Percentiles rank a stretch among this genome's conserved stretches.
Conservation (phyloP, 2,797 vertebrate genomes). For the Rhabdomys pumilio region DNA sequence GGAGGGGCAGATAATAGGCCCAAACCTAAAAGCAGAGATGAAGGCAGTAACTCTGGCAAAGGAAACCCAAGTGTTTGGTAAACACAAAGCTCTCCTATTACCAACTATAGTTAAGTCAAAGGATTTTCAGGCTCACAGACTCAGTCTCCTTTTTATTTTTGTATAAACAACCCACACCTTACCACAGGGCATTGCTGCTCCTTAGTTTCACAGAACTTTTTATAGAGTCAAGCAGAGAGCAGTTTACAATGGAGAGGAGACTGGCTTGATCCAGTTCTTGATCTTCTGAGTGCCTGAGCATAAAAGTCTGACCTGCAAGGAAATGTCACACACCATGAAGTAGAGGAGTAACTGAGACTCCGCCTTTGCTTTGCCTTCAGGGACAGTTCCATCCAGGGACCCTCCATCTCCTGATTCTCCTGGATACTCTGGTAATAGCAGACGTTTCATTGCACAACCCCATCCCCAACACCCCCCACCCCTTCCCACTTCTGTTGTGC, state of each 20-base stretch:
- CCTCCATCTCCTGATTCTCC: background rate
- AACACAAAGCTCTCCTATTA: constrained; percentile 39
- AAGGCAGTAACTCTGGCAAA: background rate
- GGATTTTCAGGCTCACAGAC: constrained; percentile 17
- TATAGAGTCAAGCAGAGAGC: background rate
- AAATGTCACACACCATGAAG: background rate
- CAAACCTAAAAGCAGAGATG: background rate
- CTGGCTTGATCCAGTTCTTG: background rate
- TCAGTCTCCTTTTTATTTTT: constrained; percentile 37
- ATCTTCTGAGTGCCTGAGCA: background rate
- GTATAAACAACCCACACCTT: constrained; percentile 48
- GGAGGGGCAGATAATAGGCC: background rate
- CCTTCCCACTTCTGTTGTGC: background rate
- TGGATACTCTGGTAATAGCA: background rate
- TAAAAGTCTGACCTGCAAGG: background rate
- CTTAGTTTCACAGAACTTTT: constrained; percentile 31
- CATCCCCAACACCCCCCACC: background rate
- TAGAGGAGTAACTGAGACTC: background rate
- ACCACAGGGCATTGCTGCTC: background rate
- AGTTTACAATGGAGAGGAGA: background rate
- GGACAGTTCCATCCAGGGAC: background rate
- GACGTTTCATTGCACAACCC: background rate
- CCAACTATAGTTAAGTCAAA: constrained; percentile 52
- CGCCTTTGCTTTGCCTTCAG: background rate
- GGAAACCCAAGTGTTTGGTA: constrained; percentile 23